phyloP scores from a whole-genome alignment of 2,888 invertebrate species.

The Macrophya annulata region DNA sequence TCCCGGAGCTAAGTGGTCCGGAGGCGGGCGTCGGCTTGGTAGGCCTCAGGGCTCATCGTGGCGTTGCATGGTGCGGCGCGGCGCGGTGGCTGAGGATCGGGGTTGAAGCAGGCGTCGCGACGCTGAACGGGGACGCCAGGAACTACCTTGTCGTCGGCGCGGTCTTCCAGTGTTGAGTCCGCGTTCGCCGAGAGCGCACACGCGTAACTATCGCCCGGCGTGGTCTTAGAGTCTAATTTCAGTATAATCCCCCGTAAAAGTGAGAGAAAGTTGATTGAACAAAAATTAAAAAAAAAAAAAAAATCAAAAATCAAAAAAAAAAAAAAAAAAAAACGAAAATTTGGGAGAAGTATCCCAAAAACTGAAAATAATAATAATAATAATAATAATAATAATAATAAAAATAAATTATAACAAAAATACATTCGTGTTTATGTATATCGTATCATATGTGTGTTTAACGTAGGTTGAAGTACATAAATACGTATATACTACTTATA shows the following conservation, averaged over 20 bases:
- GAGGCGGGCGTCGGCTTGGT: slow-evolving; percentile 54
- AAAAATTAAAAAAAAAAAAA: not conserved
- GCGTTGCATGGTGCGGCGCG: slow-evolving; percentile 49
- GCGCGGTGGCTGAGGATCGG: slow-evolving; percentile 63
- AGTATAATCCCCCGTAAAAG: not conserved
- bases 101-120: slow-evolving; percentile 72
- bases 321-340: not conserved
- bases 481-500: too few species aligned
- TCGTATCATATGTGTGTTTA: too few species aligned
- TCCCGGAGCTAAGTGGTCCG: slow-evolving; percentile 42
- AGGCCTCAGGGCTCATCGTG: slow-evolving; percentile 44
- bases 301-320: not conserved
- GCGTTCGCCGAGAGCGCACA: slow-evolving; percentile 78
- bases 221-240: not conserved
- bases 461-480: too few species aligned
- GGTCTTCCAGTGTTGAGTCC: slow-evolving; percentile 75
- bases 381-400: not conserved
- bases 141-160: slow-evolving; percentile 68
- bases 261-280: not conserved
- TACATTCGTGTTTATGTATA: too few species aligned
- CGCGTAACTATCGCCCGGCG: slow-evolving; percentile 63
- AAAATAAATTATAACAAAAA: not conserved
- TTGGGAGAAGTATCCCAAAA: too few species aligned
- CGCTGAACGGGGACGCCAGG: slow-evolving; percentile 76
- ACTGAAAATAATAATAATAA: not conserved